Conservation (phyloP, 2,113 vertebrate species). For the Oryzias woworae region DNA sequence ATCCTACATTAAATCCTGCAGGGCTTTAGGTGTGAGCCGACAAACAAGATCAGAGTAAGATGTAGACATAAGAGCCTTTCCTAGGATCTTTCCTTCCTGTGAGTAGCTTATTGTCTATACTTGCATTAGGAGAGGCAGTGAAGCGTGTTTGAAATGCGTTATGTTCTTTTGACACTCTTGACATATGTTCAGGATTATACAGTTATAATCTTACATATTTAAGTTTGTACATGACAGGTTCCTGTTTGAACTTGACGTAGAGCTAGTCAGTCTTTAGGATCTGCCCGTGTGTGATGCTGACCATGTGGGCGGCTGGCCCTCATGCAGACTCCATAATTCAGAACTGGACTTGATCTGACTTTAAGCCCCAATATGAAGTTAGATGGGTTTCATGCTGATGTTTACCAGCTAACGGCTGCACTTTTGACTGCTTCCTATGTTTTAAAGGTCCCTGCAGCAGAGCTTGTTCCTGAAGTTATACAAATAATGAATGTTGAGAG, state of each 20-base stretch:
- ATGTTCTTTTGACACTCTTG: constrained; percentile 3
- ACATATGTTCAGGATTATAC: constrained; percentile 2
- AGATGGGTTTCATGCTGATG: constrained; percentile 30
- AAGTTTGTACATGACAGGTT: no score
- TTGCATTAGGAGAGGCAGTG: constrained; percentile 56
- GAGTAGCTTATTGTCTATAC: constrained; percentile 51
- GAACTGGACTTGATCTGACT: constrained; percentile 39
- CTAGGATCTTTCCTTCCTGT: constrained; percentile 59
- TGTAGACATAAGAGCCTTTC: constrained; percentile 30
- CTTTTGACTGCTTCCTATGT: constrained; percentile 25
- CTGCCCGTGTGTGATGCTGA: constrained; percentile 61
- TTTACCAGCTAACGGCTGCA: constrained; percentile 36
- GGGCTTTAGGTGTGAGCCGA: constrained; percentile 32
- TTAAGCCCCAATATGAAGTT: constrained; percentile 42
- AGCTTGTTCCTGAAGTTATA: constrained; percentile 14
- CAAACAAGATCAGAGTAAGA: constrained; percentile 42
- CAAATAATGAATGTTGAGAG: background rate
- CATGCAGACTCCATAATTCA: no score
- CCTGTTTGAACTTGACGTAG: constrained; percentile 8
- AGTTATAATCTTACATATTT: no score
- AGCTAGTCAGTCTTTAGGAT: constrained; percentile 58
- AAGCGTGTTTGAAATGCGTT: constrained; percentile 51
- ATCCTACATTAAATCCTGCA: no score
- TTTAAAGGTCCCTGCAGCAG: constrained; percentile 20
- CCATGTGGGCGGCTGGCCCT: constrained; percentile 55